Conservation (phyloP, 2,113 vertebrate species). For the Taurulus bubalis region DNA sequence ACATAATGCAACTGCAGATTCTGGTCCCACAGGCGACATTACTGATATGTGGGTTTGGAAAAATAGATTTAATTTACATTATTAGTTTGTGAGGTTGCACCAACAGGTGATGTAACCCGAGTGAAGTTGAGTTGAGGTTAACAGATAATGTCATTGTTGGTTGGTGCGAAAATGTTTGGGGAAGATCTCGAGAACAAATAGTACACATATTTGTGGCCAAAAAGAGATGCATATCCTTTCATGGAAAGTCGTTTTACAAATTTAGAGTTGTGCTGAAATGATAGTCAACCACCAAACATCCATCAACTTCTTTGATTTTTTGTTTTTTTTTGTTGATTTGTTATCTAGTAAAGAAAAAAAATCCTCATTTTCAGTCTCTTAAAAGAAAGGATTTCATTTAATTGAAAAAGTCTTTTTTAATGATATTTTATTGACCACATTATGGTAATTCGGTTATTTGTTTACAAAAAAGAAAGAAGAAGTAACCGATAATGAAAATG, state of each 20-base stretch:
- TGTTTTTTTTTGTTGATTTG: background rate
- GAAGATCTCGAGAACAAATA: background rate
- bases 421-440: background rate
- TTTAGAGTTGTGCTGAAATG: background rate
- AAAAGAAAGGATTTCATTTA: background rate
- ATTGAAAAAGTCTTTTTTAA: background rate
- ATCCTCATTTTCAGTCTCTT: background rate
- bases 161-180: background rate
- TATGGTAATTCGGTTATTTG: background rate
- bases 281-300: background rate
- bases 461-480: too few relatives aligned
- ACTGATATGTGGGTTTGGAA: background rate
- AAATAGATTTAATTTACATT: background rate
- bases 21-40: background rate
- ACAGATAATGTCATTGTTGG: background rate
- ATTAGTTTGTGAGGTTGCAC: background rate
- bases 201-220: background rate
- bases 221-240: too few relatives aligned
- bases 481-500: background rate
- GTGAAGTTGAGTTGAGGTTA: background rate
- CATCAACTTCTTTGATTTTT: background rate
- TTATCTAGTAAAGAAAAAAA: background rate
- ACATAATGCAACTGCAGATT: background rate
- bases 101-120: constrained; percentile 2
- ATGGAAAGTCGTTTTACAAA: background rate